These are phyloP conservation scores for Dryobotodes eremita DNA, from an alignment of 2,888 invertebrate species.

Conservation along the genomic window DNA sequence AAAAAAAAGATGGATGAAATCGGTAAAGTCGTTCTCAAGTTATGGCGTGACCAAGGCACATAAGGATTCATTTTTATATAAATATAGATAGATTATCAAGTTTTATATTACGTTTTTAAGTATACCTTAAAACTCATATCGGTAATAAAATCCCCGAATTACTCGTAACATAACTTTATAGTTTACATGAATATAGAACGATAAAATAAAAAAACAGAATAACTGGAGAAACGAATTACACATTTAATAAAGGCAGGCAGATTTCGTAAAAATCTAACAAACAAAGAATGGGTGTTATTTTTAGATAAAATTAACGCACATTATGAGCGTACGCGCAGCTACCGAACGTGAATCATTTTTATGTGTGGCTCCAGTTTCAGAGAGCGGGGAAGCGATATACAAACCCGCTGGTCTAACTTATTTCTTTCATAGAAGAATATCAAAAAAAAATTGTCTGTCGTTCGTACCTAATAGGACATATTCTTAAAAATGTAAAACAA, in stretches of 20 bases:
- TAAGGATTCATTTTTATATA: no score
- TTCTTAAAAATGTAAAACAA: not conserved
- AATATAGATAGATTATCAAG: constrained; percentile 58
- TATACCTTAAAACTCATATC: constrained; percentile 68
- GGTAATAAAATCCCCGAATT: constrained; percentile 66
- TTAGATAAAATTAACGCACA: constrained; percentile 90
- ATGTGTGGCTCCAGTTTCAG: constrained; percentile 69
- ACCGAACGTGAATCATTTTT: constrained; percentile 85
- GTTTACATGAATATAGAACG: constrained; percentile 68
- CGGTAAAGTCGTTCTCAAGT: no score
- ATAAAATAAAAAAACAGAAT: constrained; percentile 67
- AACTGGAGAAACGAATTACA: constrained; percentile 69
- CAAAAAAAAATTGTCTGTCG: not conserved
- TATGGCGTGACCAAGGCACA: no score
- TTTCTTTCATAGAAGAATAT: not conserved
- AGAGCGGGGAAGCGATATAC: constrained; percentile 44
- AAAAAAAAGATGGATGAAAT: no score
- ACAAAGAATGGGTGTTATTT: constrained; percentile 89
- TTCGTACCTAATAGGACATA: not conserved
- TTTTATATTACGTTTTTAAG: constrained; percentile 63
- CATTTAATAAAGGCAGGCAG: constrained; percentile 81
- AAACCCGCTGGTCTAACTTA: not conserved
- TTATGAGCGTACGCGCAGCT: constrained; percentile 86
- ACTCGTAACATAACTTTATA: constrained; percentile 63
- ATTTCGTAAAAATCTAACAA: constrained; percentile 89